phyloP scores from a whole-genome alignment of 2,888 invertebrate genomes.

The Dicranocentrus wangi region DNA sequence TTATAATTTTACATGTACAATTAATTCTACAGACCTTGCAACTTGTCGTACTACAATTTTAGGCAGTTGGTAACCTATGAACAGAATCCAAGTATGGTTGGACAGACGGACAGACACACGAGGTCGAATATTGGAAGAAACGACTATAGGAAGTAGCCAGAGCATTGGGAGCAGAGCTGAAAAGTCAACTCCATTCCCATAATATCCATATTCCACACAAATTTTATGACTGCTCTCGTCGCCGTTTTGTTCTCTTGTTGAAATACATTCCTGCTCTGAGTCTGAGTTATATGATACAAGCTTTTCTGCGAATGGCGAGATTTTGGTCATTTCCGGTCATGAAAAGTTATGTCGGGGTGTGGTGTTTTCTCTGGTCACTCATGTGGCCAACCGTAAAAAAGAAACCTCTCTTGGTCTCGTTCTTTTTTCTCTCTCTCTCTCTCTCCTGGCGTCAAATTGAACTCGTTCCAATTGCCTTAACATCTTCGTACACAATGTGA shows the following conservation, averaged over 20 bases:
- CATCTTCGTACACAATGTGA: conserved; percentile 1
- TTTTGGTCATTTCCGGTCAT: conserved; percentile 71
- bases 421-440: conserved; percentile 9
- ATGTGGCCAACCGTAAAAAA: conserved; percentile 71
- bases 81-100: no score
- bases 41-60: no score
- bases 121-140: neutral
- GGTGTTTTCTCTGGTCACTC: conserved; percentile 72
- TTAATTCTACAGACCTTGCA: no score
- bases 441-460: conserved; percentile 64
- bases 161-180: neutral
- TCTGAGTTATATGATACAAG: conserved; percentile 9
- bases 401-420: conserved; percentile 13
- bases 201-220: conserved; percentile 62
- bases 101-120: no score
- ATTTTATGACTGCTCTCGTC: conserved; percentile 42
- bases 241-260: conserved; percentile 36
- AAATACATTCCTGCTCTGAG: conserved; percentile 14
- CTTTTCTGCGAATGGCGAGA: conserved; percentile 65
- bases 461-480: conserved; percentile 54
- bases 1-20: neutral
- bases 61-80: no score
- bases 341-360: conserved; percentile 71
- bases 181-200: conserved; percentile 36
- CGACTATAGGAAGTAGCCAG: neutral